These are phyloP conservation scores for Drosophila bifasciata DNA, from an alignment of 1,140 invertebrate genomes.

Conservation along the genomic window DNA sequence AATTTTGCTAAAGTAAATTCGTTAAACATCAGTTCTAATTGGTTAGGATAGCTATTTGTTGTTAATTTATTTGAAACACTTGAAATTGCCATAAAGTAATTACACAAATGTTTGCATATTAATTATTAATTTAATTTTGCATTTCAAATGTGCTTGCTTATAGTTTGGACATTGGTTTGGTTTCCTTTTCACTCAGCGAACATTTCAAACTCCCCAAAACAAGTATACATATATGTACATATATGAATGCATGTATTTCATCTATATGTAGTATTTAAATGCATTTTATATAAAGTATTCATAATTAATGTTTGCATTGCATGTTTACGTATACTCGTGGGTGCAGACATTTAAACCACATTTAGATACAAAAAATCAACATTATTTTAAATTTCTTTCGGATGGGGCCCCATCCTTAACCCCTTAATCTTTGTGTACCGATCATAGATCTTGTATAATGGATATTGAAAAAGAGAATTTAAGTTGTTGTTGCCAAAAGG, in stretches of 20 bases:
- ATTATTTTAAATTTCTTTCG: conserved; percentile 12
- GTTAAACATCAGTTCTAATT: conserved; percentile 83
- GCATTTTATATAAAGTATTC: conserved; percentile 36
- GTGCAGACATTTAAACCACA: conserved; percentile 61
- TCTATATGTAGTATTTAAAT: conserved; percentile 43
- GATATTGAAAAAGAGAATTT: too few relatives aligned
- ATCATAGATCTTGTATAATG: too few relatives aligned
- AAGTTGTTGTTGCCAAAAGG: too few relatives aligned
- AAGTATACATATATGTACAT: conserved; percentile 20
- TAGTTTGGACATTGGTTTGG: conserved; percentile 7
- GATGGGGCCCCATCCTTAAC: conserved; percentile 12
- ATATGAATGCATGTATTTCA: too few relatives aligned
- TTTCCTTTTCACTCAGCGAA: conserved; percentile 24
- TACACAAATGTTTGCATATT: conserved; percentile 45
- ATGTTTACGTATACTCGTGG: not conserved
- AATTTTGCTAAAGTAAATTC: conserved; percentile 83
- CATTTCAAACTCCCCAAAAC: conserved; percentile 33
- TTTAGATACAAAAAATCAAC: conserved; percentile 48
- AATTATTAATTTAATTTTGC: conserved; percentile 4
- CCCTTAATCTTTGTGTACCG: too few relatives aligned
- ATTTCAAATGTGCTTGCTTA: conserved; percentile 40
- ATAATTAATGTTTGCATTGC: conserved; percentile 7
- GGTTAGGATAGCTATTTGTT: conserved; percentile 53
- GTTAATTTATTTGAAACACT: conserved; percentile 67
- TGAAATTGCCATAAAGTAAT: conserved; percentile 75